Evolutionary conservation across 2,888 invertebrate species (phyloP).

Genomic region (Idaea straminata): DNA sequence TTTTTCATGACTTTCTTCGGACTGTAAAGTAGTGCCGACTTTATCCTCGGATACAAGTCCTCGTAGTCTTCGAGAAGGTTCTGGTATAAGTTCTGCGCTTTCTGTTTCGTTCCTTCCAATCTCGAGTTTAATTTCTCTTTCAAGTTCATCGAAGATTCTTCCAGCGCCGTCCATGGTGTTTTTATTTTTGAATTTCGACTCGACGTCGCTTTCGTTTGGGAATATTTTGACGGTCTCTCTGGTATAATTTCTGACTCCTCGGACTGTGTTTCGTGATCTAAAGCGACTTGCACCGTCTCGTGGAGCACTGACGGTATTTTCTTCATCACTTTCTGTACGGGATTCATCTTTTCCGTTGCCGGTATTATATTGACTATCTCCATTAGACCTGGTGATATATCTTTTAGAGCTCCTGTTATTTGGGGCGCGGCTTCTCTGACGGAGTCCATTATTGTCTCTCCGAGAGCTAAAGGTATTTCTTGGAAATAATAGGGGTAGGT

Average conservation of each 20-base stretch:
- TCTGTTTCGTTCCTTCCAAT: slow-evolving; percentile 61
- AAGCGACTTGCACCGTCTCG: slow-evolving; percentile 66
- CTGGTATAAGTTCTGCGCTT: slow-evolving; percentile 60
- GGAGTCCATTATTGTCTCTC: slow-evolving; percentile 71
- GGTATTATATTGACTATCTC: slow-evolving; percentile 71
- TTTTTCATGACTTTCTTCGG: slow-evolving; percentile 58
- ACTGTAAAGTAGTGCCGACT: slow-evolving; percentile 44
- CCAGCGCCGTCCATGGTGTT: slow-evolving; percentile 29
- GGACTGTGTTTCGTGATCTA: slow-evolving; percentile 49
- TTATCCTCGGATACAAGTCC: slow-evolving; percentile 50
- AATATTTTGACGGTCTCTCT: slow-evolving; percentile 33
- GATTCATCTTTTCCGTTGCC: slow-evolving; percentile 48
- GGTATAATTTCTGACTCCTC: slow-evolving; percentile 44
- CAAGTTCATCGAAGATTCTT: slow-evolving; percentile 37
- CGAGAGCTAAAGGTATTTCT: slow-evolving; percentile 72
- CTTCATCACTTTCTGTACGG: slow-evolving; percentile 63
- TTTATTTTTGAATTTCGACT: slow-evolving; percentile 21
- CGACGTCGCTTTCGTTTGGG: slow-evolving; percentile 10
- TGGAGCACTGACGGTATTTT: slow-evolving; percentile 64
- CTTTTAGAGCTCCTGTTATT: slow-evolving; percentile 66
- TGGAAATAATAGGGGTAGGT: slow-evolving; percentile 72
- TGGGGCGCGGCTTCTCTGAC: slow-evolving; percentile 72
- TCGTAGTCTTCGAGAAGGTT: slow-evolving; percentile 64
- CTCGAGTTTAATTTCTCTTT: slow-evolving; percentile 26
- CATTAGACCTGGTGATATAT: slow-evolving; percentile 71